Conservation (phyloP, 2,113 vertebrate genomes). For the Perognathus longimembris region DNA sequence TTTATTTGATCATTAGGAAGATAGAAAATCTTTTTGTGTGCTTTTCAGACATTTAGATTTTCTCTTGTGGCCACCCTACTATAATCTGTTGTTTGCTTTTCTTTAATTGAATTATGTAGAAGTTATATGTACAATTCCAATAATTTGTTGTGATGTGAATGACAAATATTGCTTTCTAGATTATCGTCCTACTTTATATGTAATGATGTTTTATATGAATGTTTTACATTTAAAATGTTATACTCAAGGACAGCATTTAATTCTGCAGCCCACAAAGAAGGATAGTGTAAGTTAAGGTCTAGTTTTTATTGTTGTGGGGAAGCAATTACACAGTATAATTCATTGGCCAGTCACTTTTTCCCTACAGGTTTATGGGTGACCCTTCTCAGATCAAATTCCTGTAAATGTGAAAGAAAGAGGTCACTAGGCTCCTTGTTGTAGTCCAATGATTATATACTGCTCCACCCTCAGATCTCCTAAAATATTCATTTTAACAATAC, state of each 20-base stretch:
- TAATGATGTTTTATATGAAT: not conserved
- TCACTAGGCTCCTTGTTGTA: not conserved
- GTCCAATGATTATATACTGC: not conserved
- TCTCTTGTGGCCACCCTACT: not conserved
- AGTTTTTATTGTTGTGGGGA: not conserved
- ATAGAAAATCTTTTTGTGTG: not conserved
- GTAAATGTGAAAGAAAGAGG: not conserved
- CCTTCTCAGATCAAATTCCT: not conserved
- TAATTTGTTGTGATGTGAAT: not conserved
- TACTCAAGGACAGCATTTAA: not conserved
- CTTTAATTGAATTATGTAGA: not conserved
- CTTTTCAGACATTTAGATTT: not conserved
- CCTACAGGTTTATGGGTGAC: not conserved
- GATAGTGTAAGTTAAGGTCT: not conserved
- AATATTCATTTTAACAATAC: constrained; percentile 47
- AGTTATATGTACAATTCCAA: not conserved
- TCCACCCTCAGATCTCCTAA: not conserved
- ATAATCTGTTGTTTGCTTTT: not conserved
- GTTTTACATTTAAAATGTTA: not conserved
- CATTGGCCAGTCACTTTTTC: not conserved
- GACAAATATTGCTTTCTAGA: not conserved
- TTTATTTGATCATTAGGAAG: not conserved
- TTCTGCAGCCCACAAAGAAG: not conserved
- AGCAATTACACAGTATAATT: not conserved
- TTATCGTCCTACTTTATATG: not conserved